Conservation (phyloP, 2,797 vertebrate genomes). For the Petrocephalus schoutedeni region DNA sequence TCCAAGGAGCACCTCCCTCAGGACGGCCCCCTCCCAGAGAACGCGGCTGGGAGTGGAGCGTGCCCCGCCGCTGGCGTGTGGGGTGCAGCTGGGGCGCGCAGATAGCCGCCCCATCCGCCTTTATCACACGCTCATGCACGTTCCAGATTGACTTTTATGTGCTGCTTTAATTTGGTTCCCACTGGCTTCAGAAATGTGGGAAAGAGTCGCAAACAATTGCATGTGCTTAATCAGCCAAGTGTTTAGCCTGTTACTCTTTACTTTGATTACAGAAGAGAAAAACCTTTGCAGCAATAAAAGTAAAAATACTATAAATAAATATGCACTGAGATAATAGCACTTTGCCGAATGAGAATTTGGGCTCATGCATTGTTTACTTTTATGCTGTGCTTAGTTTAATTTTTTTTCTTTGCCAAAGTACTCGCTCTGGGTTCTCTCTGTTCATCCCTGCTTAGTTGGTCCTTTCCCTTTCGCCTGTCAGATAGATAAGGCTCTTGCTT, state of each 20-base stretch:
- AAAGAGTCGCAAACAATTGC: not conserved
- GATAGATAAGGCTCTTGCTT: not conserved
- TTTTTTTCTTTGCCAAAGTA: not conserved
- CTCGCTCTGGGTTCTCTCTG: not conserved
- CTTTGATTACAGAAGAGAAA: not conserved
- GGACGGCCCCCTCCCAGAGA: not conserved
- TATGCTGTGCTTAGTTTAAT: not conserved
- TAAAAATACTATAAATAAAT: not conserved
- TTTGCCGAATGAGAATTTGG: not conserved
- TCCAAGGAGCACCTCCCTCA: not conserved
- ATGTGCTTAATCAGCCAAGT: slow-evolving; percentile 3
- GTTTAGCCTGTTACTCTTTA: not conserved
- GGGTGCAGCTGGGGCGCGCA: not conserved
- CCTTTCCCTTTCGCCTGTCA: not conserved
- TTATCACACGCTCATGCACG: not conserved
- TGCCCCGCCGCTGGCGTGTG: not conserved
- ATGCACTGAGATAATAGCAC: not conserved
- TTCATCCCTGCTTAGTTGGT: not conserved
- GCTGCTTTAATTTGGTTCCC: not conserved
- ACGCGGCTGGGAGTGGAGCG: not conserved
- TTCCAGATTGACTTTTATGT: not conserved
- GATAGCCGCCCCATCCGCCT: not conserved
- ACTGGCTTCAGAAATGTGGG: not conserved
- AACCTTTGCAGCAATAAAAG: slow-evolving; percentile 1
- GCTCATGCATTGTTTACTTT: not conserved